Evolutionary conservation across 2,797 vertebrate genomes (phyloP), one percentile per base, ranked within the genome.

Genomic region (Mionectes olivaceus): DNA sequence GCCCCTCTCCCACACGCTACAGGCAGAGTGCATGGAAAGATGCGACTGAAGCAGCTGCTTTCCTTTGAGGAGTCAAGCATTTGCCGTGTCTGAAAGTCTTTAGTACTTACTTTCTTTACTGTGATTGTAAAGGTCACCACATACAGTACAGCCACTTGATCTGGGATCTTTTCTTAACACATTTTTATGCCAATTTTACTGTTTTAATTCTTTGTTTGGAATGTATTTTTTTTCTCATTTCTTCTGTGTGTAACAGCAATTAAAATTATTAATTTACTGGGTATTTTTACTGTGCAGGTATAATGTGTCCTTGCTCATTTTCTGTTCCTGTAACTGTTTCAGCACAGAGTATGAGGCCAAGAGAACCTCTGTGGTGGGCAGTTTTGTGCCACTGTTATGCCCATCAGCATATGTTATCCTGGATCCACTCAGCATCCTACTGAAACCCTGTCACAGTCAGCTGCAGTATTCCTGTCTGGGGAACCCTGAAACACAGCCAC

Each of bases 181-280:
- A 47, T 93, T 97, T 95, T 93, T 84, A 86, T 90, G 91, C 77
- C 44, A 59, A 94, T 94, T 91, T 93, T 94, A 96, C 87, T 91
- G 46, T 88, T 90, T 88, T 88, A 95, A 88, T 90, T 94, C 59
- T 94, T 75, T 87, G n/a, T 95, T 92, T 60, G 76, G 91, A 96
- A 96, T 96, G 93, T 94, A 64, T 71, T 89, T 94, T 92, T 92
- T 92, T 94, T 81, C 84, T 94, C 41, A 71, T 96, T 95, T 94
- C 89, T 94, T 96, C 80, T 90, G 52, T 93, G 75, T 95, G 70
- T 94, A 97, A 95, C 87, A 95, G 32, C 91, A 90, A 97, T 94
- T 95, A 96, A 97, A 96, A 93, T 71, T 64, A 91, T 93, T 94
- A 94, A 94, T 95, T 96, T 94, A 94, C 95, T 50, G 53, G 4